These are phyloP conservation scores for Heliconius cydno DNA, from an alignment of 2,888 invertebrate genomes.

Conservation along the genomic window DNA sequence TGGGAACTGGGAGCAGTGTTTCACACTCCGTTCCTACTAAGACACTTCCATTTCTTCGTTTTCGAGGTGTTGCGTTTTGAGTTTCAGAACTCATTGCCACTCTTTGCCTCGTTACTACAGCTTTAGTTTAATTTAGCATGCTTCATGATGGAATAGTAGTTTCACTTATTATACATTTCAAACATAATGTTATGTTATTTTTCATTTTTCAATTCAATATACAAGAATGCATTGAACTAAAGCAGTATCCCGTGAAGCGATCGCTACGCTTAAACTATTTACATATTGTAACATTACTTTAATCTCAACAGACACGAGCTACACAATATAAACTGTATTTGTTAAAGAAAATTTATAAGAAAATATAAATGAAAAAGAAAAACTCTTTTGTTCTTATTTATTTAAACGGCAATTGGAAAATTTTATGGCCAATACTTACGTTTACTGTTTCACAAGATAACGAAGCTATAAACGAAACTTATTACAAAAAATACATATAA, in stretches of 20 bases:
- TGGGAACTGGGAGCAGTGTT: too few species aligned
- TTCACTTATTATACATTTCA: too few species aligned
- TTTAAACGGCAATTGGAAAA: background rate
- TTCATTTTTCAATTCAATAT: background rate
- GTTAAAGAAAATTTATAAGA: background rate
- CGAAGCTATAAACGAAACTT: background rate
- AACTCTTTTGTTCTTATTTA: background rate
- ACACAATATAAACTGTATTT: background rate
- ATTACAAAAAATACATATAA: background rate
- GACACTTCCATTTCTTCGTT: too few species aligned
- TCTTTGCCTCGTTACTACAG: too few species aligned
- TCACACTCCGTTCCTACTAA: too few species aligned
- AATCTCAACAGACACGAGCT: background rate
- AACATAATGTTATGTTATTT: too few species aligned
- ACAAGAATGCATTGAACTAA: background rate
- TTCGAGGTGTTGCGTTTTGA: too few species aligned
- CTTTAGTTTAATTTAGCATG: too few species aligned
- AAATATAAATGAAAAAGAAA: background rate
- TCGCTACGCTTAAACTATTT: conserved; percentile 4
- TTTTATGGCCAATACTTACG: background rate
- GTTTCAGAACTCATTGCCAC: too few species aligned
- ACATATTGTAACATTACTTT: conserved; percentile 7
- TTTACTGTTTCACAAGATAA: background rate
- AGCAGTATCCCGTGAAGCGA: background rate
- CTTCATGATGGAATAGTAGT: too few species aligned